phyloP scores from a whole-genome alignment of 2,888 invertebrate species.

The Xestia ashworthii region DNA sequence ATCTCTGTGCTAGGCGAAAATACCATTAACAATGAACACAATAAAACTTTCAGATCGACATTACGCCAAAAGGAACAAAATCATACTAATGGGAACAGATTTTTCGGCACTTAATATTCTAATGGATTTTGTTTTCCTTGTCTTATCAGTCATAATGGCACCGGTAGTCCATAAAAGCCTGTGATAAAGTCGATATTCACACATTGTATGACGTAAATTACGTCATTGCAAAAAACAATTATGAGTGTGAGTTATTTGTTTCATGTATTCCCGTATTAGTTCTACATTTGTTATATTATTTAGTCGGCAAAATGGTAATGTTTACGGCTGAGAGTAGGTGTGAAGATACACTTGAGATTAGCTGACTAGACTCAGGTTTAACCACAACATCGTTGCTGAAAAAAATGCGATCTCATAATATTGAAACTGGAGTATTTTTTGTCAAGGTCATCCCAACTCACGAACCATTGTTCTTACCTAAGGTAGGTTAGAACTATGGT shows the following conservation, averaged over 20 bases:
- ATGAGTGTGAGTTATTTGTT: background rate
- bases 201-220: background rate
- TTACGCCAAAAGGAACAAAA: background rate
- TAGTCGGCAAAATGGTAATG: background rate
- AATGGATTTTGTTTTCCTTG: conserved; percentile 6
- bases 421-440: background rate
- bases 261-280: background rate
- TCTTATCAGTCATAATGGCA: conserved; percentile 28
- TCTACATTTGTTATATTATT: background rate
- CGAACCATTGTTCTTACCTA: too few species aligned
- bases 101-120: conserved; percentile 15
- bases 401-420: background rate
- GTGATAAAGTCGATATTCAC: conserved; percentile 1
- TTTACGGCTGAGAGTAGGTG: background rate
- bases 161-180: conserved; percentile 3
- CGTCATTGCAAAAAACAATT: background rate
- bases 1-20: background rate
- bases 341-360: background rate
- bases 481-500: background rate
- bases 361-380: background rate
- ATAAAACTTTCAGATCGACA: background rate
- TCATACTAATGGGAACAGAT: background rate
- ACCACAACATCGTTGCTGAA: background rate
- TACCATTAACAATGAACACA: background rate
- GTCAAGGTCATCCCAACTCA: background rate